Evolutionary conservation across 2,113 vertebrate species (phyloP).

Genomic region (Amphilophus citrinellus): DNA sequence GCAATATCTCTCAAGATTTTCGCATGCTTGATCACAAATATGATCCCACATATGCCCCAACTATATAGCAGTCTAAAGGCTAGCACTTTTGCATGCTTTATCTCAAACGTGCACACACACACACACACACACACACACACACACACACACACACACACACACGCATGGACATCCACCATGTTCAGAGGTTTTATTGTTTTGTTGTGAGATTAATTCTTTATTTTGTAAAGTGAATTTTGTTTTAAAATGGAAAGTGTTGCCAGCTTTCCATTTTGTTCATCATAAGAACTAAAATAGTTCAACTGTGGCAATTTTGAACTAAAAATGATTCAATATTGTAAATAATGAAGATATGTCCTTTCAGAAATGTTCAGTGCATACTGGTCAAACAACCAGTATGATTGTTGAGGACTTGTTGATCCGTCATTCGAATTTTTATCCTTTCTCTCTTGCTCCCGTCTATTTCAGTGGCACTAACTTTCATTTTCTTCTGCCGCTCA

Average conservation of each 20-base stretch:
- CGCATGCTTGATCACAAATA: neutral
- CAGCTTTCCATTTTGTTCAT: neutral
- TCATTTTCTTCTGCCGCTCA: constrained; percentile 40
- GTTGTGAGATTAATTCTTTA: neutral
- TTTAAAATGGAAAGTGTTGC: neutral
- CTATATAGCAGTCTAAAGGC: neutral
- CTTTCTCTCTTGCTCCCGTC: neutral
- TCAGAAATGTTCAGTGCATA: neutral
- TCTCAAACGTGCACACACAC: neutral
- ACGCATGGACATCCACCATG: neutral
- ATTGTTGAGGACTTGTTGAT: neutral
- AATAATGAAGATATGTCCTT: neutral
- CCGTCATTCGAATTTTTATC: neutral
- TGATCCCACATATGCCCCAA: neutral
- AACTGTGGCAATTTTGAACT: neutral
- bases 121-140: no score
- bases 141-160: no score
- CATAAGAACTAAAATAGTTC: neutral
- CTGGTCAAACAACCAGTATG: neutral
- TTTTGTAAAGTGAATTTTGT: neutral
- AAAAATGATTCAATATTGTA: neutral
- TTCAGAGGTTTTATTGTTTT: neutral
- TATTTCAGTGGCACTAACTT: constrained; percentile 33
- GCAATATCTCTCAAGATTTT: neutral
- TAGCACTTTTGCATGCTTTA: neutral